A percentile compares a stretch with the other conserved stretches of the same genome.
These are phyloP conservation scores for Tetramorium bicarinatum DNA, from an alignment of 2,888 invertebrate genomes.

Conservation along the genomic window DNA sequence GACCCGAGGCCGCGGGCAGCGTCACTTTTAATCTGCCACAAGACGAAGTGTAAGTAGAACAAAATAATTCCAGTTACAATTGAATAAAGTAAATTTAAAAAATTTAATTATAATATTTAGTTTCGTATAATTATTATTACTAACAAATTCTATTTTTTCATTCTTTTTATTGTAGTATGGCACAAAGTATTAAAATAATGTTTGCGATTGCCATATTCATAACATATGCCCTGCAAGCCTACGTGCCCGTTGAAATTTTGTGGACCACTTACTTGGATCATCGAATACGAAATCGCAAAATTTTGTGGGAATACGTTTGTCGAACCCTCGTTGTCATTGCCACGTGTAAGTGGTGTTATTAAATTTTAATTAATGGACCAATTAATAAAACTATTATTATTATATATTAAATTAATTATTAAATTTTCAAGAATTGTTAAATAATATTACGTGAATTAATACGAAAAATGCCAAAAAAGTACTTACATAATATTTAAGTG, in stretches of 20 bases:
- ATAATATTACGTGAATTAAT: slow-evolving; percentile 1
- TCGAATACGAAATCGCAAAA: slow-evolving; percentile 81
- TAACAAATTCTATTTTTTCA: not conserved
- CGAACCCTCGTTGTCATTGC: slow-evolving; percentile 87
- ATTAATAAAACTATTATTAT: not conserved
- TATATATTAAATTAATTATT: not conserved
- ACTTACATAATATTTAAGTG: not conserved
- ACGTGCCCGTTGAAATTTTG: slow-evolving; percentile 94
- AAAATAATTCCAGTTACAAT: not conserved
- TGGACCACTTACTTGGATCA: slow-evolving; percentile 87
- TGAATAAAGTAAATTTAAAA: not conserved
- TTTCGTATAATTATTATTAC: slow-evolving; percentile 3
- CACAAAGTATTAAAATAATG: slow-evolving; percentile 89
- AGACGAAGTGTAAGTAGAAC: slow-evolving; percentile 87
- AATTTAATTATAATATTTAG: not conserved
- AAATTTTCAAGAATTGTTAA: not conserved
- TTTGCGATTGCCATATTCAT: slow-evolving; percentile 92
- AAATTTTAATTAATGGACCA: not conserved
- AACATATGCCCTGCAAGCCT: slow-evolving; percentile 95
- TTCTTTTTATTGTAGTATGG: slow-evolving; percentile 87
- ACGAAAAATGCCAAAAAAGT: not conserved
- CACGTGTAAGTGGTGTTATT: slow-evolving; percentile 88
- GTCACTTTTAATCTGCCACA: slow-evolving; percentile 94
- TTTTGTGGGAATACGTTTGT: slow-evolving; percentile 87
- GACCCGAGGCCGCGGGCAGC: slow-evolving; percentile 90